Evolutionary conservation across 2,797 vertebrate species (phyloP), one percentile per base, ranked within the genome.

Genomic region (Paguma larvata): DNA sequence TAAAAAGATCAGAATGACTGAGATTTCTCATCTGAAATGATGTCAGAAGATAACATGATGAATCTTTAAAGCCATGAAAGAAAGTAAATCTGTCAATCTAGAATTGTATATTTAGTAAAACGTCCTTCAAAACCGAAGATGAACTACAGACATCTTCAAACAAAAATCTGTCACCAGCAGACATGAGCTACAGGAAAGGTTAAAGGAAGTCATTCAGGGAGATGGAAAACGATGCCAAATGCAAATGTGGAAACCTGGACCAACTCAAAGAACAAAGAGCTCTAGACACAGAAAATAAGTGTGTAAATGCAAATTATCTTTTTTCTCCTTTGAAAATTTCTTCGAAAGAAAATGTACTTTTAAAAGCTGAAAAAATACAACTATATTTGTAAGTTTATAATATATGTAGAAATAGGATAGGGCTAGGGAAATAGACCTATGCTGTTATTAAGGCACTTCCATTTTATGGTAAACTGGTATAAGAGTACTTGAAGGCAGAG

Each of bases 1-100:
- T 80, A 77, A 86, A 90, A 93, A 90, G 77, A 75, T 27, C 87
- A 79, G 19, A 82, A 79, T 70, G 51, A 51, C 27, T 27, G 30
- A 86, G 25, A 84, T 75, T 89, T 90, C 53, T 84, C n/a, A 77
- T 59, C 56, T 70, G 67, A 90, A 79, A 82, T n/a, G 78, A 63
- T 34, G 68, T 73, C 65, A 89, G 59, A 93, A 88, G 72, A 87
- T 48, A 93, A 89, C 7, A 68, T 15, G 59, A 51, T 53, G 30
- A 78, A 73, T 51, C 41, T 72, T 65, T 63, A 53, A 93, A 51
- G 46, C 46, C 16, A 11, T 70, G 44, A 80, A 53, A 70, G 30
- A 18, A 82, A 87, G 92, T 25, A 32, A 48, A 53, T 7, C 1
- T 27, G 51, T 75, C 48, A 77, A 51, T 83, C 53, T 83, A 75